Conservation (phyloP, 2,113 vertebrate genomes). For the Ibidorhyncha struthersii region DNA sequence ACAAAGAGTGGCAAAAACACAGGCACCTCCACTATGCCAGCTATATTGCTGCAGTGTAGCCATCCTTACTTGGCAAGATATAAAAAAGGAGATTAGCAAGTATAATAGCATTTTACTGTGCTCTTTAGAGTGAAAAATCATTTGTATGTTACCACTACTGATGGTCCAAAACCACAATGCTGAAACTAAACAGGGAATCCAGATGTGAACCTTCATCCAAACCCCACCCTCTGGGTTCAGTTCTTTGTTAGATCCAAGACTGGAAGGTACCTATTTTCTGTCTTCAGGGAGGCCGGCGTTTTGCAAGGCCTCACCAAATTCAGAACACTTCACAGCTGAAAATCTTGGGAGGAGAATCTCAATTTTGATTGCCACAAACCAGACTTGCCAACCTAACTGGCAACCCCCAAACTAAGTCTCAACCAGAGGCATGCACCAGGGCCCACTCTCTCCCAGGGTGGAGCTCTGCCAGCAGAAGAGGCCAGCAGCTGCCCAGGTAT, state of each 20-base stretch:
- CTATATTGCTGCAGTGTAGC: not conserved
- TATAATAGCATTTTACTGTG: slow-evolving; percentile 44
- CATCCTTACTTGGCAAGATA: slow-evolving; percentile 41
- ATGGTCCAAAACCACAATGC: slow-evolving; percentile 52
- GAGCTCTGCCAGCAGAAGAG: not conserved
- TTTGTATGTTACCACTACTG: slow-evolving; percentile 50
- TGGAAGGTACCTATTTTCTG: slow-evolving; percentile 66
- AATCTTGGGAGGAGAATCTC: not conserved
- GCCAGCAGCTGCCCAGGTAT: not conserved
- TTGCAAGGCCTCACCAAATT: slow-evolving; percentile 21
- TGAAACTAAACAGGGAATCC: slow-evolving; percentile 51
- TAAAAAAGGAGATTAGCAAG: slow-evolving; percentile 64
- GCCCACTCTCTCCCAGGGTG: not conserved
- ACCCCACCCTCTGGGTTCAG: slow-evolving; percentile 46
- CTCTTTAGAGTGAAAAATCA: slow-evolving; percentile 50
- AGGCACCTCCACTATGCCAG: not conserved
- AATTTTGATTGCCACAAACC: slow-evolving; percentile 13
- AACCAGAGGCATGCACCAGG: not conserved
- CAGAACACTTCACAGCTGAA: slow-evolving; percentile 16
- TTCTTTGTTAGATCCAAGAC: slow-evolving; percentile 41
- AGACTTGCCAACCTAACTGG: not conserved
- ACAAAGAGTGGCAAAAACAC: slow-evolving; percentile 42
- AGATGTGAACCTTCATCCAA: slow-evolving; percentile 49
- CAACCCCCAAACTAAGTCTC: slow-evolving; percentile 19
- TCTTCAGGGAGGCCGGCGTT: slow-evolving; percentile 16